phyloP scores from a whole-genome alignment of 1,140 invertebrate species.

The Amyelois transitella region DNA sequence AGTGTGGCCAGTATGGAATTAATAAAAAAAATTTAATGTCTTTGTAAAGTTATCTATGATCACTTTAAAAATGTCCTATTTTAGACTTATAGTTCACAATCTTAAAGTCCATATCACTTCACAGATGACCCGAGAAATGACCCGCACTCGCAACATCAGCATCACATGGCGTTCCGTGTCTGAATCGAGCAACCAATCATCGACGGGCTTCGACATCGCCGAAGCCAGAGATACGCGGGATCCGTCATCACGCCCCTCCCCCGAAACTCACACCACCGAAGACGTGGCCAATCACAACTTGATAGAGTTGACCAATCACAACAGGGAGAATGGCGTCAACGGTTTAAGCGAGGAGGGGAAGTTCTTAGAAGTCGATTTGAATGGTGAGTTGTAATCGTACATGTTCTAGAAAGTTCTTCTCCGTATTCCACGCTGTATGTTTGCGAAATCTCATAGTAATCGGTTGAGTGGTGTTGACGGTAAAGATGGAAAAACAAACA shows the following conservation, averaged over 20 bases:
- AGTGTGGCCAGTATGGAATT: no score
- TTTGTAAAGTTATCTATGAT: no score
- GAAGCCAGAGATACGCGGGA: slow-evolving; percentile 18
- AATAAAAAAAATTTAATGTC: no score
- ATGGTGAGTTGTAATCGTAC: slow-evolving; percentile 33
- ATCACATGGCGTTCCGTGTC: slow-evolving; percentile 67
- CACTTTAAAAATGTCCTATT: no score
- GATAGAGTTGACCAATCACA: not conserved
- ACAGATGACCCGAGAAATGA: slow-evolving; percentile 38
- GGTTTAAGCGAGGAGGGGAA: slow-evolving; percentile 36
- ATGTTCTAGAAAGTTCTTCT: not conserved
- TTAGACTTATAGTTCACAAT: no score
- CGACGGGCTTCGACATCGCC: slow-evolving; percentile 59
- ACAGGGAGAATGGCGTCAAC: slow-evolving; percentile 24
- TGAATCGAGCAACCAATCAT: slow-evolving; percentile 67
- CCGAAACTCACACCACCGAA: slow-evolving; percentile 15
- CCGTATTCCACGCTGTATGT: no score
- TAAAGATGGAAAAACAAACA: no score
- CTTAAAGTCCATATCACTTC: not conserved
- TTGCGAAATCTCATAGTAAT: no score
- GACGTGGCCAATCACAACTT: slow-evolving; percentile 30
- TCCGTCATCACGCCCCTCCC: not conserved
- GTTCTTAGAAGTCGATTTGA: slow-evolving; percentile 51
- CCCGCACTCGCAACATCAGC: slow-evolving; percentile 50
- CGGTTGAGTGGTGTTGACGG: no score